Base-by-base conservation (phyloP, 1,140 invertebrate genomes). In the Nixonia krombeini region DNA sequence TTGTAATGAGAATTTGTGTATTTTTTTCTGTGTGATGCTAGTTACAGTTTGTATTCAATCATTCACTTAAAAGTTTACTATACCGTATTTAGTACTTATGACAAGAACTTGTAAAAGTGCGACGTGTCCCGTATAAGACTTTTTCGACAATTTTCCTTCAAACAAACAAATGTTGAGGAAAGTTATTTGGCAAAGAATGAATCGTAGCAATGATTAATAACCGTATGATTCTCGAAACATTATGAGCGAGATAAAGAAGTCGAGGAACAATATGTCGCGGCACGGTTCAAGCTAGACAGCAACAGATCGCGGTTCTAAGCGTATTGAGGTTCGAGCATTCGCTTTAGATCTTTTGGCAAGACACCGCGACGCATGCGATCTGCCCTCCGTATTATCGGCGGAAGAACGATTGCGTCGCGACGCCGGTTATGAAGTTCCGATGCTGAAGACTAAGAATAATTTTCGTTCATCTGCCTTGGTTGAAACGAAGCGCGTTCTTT, bases 261-360 rank as follows among this genome's bases (percentile, higher is more conserved):
- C 65, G 70, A 63, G 74, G 37, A 81, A 81, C 70, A 78, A 51
- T 76, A 75, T 74, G 75, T 75, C 81, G 81, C 81, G 81, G 76
- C 78, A 83, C 82, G 62, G 73, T 23, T 78, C 75, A 76, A 83
- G 81, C 74, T 73, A 79, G 81, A 75, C 80, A 83, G 78, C 75
- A 79, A 76, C 77, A 73, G 67, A 51, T 78, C 76, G 78, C 74
- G 67, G 76, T 79, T 85, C 75, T 76, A 75, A 82, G 84, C 78
- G 80, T 80, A 83, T 81, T 84, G 73, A 72, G 64, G 45, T 68
- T 74, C 64, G 55, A 59, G 67, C 37, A 66, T 69, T 74, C 66
- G 75, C 45, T 74, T 57, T 29, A 59, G 53, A 76, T 79, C 78
- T 75, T 74, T 75, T 78, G 74, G 79, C 80, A 56, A 76, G 46